phyloP scores from a whole-genome alignment of 2,888 invertebrate genomes.

The Drosophila prolongata region DNA sequence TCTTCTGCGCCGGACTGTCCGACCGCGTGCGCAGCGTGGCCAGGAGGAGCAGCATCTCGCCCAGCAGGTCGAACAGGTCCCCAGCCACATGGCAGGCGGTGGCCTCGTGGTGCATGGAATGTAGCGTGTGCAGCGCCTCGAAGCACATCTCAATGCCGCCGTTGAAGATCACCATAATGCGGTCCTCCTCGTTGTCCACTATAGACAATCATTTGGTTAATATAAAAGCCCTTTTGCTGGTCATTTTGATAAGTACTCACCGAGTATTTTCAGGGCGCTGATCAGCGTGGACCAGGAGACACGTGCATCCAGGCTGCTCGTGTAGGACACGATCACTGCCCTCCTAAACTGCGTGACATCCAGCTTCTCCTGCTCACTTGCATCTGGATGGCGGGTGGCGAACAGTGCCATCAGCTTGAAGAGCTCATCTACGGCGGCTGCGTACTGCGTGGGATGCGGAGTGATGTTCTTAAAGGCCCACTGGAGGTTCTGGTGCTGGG shows the following conservation, averaged over 20 bases:
- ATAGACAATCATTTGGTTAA: background rate
- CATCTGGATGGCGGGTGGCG: conserved; percentile 92
- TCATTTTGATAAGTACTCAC: conserved; percentile 56
- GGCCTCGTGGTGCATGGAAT: conserved; percentile 97
- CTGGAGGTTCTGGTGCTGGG: conserved; percentile 96
- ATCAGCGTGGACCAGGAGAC: conserved; percentile 98
- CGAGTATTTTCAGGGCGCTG: conserved; percentile 93
- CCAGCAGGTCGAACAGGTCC: conserved; percentile 93
- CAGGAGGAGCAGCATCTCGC: conserved; percentile 90
- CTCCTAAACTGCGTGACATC: conserved; percentile 94
- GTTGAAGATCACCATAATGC: conserved; percentile 94
- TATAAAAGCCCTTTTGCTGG: too few relatives aligned
- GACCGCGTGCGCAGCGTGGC: conserved; percentile 87
- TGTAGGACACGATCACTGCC: conserved; percentile 94
- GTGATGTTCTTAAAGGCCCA: conserved; percentile 99
- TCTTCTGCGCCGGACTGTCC: conserved; percentile 82
- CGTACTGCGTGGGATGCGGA: conserved; percentile 97
- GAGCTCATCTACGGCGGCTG: conserved; percentile 95
- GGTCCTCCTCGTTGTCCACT: conserved; percentile 95
- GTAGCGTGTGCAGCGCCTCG: conserved; percentile 94
- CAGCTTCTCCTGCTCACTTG: conserved; percentile 90
- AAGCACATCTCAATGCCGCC: conserved; percentile 90
- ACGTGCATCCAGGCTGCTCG: conserved; percentile 94
- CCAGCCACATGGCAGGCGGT: conserved; percentile 94
- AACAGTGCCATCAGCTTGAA: conserved; percentile 95